Base-by-base conservation (phyloP, 92 coral and sea anemone genomes). In the Metridium senile region DNA sequence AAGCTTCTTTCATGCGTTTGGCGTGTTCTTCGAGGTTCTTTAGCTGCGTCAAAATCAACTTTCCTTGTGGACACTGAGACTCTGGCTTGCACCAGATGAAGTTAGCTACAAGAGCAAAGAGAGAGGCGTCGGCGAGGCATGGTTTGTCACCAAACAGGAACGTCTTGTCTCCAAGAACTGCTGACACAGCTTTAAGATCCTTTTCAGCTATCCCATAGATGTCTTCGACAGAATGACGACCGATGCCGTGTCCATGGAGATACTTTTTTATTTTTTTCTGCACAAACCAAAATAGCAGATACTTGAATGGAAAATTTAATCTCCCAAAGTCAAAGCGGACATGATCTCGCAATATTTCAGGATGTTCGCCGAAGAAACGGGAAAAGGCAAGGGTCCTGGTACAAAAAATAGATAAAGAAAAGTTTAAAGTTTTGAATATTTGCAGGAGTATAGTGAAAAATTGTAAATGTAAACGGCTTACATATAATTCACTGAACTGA, bases 161-260 rank as follows among this genome's bases (percentile, higher is more conserved):
- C 68, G 73, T 84, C 71, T 89, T 89, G 30, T 61, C 66, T 26
- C 91, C 94, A n/a, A 90, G 71, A 29, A 82, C 29, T 19, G 47
- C 52, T 0, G 94, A 87, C 57, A 75, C 85, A 39, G 91, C 89
- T 68, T 74, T 58, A 32, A 90, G 62, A 71, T 90, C 91, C n/a
- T 47, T 83, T 79, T 86, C 91, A 7, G 86, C 94, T 33, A 90
- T 82, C 57, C 77, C 70, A 39, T 87, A 90, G 82, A 90, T 74
- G 56, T 90, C 94, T 63, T 86, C 77, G 63, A 43, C 75, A 26
- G 91, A 56, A 69, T 90, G 94, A 16, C 94, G 77, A 4, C 94
- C 94, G 11, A 90, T 90, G 3, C 94, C 94, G 71, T 90, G 94
- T n/a, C 86, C 82, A 62, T 85, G 43, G 2, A 90, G 77, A 57